Base-by-base conservation (phyloP, 2,113 vertebrate species). In the Chinchilla lanigera region DNA sequence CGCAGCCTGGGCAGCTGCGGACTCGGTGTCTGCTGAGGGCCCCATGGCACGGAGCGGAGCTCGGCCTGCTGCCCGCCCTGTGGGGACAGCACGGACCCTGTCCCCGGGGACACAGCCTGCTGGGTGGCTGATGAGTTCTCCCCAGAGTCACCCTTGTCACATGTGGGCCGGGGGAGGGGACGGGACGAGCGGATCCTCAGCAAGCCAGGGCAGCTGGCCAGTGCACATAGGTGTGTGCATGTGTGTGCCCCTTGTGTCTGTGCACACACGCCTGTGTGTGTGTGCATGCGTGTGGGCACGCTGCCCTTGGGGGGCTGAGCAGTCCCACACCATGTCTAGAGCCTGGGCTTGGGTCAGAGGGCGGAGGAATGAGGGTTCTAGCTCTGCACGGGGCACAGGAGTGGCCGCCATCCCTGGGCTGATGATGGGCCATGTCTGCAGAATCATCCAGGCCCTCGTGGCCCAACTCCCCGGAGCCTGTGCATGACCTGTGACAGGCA, bases 51-150 rank as follows among this genome's bases (percentile, higher is more conserved):
- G 35, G 58, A 67, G 26, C 67, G 38, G 65, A 91, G 67, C 35
- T 88, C 0, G 0, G 30, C 50, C 22, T 26, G 24, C 82, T 20
- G 17, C 28, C 80, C 1, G 13, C 86, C 28, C 30, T 9, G n/a
- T 0, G 0, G 14, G 52, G 47, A 41, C 13, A 30, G 41, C 3
- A 5, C 52, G 78, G 84, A 84, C 56, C 22, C 26, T 0, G 0
- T 10, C 54, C 52, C 0, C 24, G 58, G 0, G 24, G 28, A 33
- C 52, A 82, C 13, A 77, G 73, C 41, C 47, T 77, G 41, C 41
- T 77, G 73, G 69, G 73, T 44, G 24, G 73, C 73, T 47, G 24
- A 71, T 41, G 38, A 6, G 44, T 77, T 75, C 71, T 73, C 69
- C 67, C 38, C 65, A 69, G 17, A 73, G 38, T 73, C 11, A 73